These are phyloP conservation scores for Chaetogeoica ovagalla DNA, from an alignment of 2,888 invertebrate species.

Conservation along the genomic window DNA sequence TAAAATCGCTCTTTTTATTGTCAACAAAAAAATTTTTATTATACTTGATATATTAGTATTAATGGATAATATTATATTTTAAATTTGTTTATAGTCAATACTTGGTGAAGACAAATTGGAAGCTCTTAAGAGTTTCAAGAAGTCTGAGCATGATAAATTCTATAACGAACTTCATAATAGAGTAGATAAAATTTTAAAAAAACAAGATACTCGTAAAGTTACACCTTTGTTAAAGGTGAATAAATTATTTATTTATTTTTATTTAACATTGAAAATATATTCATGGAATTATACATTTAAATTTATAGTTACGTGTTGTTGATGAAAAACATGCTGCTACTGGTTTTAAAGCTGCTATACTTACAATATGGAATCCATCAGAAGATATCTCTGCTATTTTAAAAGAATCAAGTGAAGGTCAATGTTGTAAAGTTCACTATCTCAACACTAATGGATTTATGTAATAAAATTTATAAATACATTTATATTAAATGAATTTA, in stretches of 20 bases:
- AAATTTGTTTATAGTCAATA: constrained; percentile 53
- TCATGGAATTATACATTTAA: background rate
- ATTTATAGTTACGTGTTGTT: constrained; percentile 59
- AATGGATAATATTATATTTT: constrained; percentile 3
- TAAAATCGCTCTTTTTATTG: no score
- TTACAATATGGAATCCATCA: constrained; percentile 74
- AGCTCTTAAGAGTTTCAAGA: constrained; percentile 54
- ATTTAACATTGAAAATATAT: background rate
- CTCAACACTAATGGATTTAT: constrained; percentile 54
- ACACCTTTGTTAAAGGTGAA: constrained; percentile 55
- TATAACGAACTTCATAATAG: constrained; percentile 54
- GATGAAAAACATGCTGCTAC: constrained; percentile 58
- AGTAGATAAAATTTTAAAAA: constrained; percentile 49
- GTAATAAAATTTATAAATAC: constrained; percentile 22
- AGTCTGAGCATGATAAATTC: constrained; percentile 52
- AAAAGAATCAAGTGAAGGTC: constrained; percentile 65
- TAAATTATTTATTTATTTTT: background rate
- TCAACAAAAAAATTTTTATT: no score
- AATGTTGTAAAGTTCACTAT: constrained; percentile 61
- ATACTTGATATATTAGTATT: no score
- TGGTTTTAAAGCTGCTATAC: constrained; percentile 60
- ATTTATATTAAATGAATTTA: constrained; percentile 5
- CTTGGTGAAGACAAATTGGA: constrained; percentile 55
- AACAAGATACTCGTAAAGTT: constrained; percentile 52
- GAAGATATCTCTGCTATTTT: constrained; percentile 65